Evolutionary conservation across 2,888 invertebrate species (phyloP).

Genomic region (Trichopria drosophilae): DNA sequence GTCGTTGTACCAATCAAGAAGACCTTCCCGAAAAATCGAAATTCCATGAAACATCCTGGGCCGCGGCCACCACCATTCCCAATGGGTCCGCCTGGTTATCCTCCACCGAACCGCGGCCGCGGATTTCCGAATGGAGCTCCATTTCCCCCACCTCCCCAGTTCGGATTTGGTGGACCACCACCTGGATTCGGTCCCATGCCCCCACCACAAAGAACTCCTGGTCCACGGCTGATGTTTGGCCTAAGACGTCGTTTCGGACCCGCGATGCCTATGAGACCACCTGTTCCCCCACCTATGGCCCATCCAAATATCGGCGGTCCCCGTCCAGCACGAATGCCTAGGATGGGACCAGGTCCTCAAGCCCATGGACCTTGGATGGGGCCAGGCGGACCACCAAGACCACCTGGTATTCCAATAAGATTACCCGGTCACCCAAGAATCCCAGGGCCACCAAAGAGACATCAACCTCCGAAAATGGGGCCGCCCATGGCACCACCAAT

Average conservation of each 20-base stretch:
- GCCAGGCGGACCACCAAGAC: no score
- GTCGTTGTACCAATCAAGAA: slow-evolving; percentile 14
- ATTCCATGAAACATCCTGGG: slow-evolving; percentile 7
- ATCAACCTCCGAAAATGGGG: slow-evolving; percentile 31
- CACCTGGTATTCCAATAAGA: slow-evolving; percentile 16
- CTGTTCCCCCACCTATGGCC: slow-evolving; percentile 12
- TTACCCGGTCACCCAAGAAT: slow-evolving; percentile 32
- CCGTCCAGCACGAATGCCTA: slow-evolving; percentile 27
- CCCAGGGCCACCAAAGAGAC: slow-evolving; percentile 28
- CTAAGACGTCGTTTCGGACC: slow-evolving; percentile 5
- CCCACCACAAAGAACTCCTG: slow-evolving; percentile 28
- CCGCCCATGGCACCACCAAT: slow-evolving; percentile 30
- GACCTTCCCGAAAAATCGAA: not conserved
- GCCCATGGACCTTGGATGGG: no score
- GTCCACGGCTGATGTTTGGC: slow-evolving; percentile 21
- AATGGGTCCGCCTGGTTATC: slow-evolving; percentile 36
- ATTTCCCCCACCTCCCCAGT: slow-evolving; percentile 38
- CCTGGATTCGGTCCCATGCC: slow-evolving; percentile 34
- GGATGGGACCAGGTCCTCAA: slow-evolving; percentile 30
- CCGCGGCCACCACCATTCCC: slow-evolving; percentile 19
- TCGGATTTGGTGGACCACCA: slow-evolving; percentile 35
- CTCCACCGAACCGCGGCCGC: slow-evolving; percentile 30
- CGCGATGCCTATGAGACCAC: slow-evolving; percentile 17
- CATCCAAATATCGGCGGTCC: slow-evolving; percentile 21
- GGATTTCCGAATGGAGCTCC: slow-evolving; percentile 41